Conservation (phyloP, 2,797 vertebrate species). For the Urosaurus nigricauda region DNA sequence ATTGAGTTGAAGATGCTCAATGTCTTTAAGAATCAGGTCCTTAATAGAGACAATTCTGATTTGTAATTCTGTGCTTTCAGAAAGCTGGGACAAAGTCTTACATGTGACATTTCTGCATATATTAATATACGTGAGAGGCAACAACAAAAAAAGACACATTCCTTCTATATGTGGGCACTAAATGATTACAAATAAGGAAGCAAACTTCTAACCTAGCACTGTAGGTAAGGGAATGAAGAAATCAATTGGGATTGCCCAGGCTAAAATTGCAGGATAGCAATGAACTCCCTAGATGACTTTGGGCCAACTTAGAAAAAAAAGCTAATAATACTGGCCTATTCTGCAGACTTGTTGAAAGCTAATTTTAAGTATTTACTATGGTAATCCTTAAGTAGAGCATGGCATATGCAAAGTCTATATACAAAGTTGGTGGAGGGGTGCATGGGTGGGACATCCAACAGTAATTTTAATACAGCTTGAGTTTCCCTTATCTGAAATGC, state of each 20-base stretch:
- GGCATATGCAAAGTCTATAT: not conserved
- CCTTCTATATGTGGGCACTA: not conserved
- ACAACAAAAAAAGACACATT: not conserved
- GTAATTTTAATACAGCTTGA: not conserved
- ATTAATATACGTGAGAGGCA: not conserved
- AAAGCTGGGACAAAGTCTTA: constrained; percentile 22
- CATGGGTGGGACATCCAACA: no score
- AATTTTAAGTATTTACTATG: not conserved
- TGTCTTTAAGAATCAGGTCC: constrained; percentile 45
- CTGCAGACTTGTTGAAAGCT: not conserved
- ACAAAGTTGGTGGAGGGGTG: not conserved
- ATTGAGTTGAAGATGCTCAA: constrained; percentile 22
- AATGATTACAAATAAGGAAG: not conserved
- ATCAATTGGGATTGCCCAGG: not conserved
- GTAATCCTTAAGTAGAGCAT: not conserved
- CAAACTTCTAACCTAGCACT: not conserved
- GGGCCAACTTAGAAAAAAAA: not conserved
- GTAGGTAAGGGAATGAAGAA: not conserved
- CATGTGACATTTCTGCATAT: not conserved
- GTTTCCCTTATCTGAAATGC: no score
- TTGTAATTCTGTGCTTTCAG: constrained; percentile 16
- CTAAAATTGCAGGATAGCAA: not conserved
- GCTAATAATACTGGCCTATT: not conserved
- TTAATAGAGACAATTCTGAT: constrained; percentile 43
- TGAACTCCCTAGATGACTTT: not conserved